Base-by-base conservation (phyloP, 2,888 invertebrate species). In the Portevinia maculata region DNA sequence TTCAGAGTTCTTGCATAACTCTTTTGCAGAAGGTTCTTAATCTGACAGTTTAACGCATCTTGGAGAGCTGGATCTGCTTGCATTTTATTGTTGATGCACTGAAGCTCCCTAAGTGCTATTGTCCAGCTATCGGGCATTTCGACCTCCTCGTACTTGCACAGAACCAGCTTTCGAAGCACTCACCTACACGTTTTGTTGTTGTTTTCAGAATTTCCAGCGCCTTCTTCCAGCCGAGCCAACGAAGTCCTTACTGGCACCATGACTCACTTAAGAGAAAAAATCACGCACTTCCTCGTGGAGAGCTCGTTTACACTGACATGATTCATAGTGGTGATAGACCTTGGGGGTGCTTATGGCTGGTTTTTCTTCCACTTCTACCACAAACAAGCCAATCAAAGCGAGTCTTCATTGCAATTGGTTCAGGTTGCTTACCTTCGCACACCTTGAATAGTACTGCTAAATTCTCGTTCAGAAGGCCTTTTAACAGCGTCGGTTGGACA, bases 311-410 rank as follows among this genome's bases (percentile, higher is more conserved):
- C 41, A 65, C 11, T 52, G 28, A 30, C 65, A 65, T 1, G 41
- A 21, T 11, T 34, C 13, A 9, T 32, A 46, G 0, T 19, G 8
- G 24, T 53, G 53, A n/a, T 53, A 30, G 5, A 65, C n/a, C n/a
- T n/a, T n/a, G n/a, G n/a, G n/a, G n/a, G n/a, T n/a, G n/a, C n/a
- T n/a, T n/a, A n/a, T n/a, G n/a, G n/a, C n/a, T n/a, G n/a, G n/a
- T 3, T 17, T 34, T 21, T 3, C 30, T 5, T 11, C 19, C 1
- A 17, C n/a, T 3, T 5, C 39, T 13, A 6, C 52, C 39, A 1
- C 50, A 39, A 2, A 64, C 28, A 15, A 48, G 39, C 64, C 52
- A 52, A 2, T 39, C 50, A 13, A 64, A 24, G 7, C 64, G 37
- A 1, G 64, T 52, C 17, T 28, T 30, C 6, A 39, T 24, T 1